Base-by-base conservation (phyloP, 2,888 invertebrate genomes). In the Phorcus lineatus region DNA sequence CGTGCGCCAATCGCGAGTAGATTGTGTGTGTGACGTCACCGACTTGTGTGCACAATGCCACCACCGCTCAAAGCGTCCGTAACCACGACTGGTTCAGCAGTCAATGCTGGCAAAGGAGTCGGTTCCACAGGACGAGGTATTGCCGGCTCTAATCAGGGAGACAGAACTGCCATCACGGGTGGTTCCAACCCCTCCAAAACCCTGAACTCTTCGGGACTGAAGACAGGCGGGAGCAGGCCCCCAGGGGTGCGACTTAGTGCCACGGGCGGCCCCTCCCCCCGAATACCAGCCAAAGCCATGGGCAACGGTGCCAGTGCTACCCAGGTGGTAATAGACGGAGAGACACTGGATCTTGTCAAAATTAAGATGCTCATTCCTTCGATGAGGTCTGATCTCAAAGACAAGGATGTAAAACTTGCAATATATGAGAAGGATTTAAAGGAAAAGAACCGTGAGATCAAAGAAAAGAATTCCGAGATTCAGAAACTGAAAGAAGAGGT, bases 401-500 rank as follows among this genome's bases (percentile, higher is more conserved):
- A 94, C 19, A 91, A 94, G 91, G 95, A 94, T 91, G 94, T 90
- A 88, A 93, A 92, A 90, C 93, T 94, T 80, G 93, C 94, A 79
- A 90, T 92, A 17, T 91, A 95, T 62, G 94, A 95, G 82, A 93
- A 94, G 0, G 95, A 96, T 89, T 92, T 95, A 80, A 92, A 93
- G 31, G 94, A 94, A 52, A 94, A 95, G 52, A 94, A 94, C 86
- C 94, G 95, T 86, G 93, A 94, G 80, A 94, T 96, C 80, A 91
- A 94, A 47, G 94, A 95, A 87, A 93, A 95, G 76, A 94, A 95
- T 88, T 92, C 95, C 78, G 96, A 96, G 92, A 94, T 96, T 75
- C 89, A 94, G 54, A 94, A 95, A 87, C 92, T 96, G 66, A 95
- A 95, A 90, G 94, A 95, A 78, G 96, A 96, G 93, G 95, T 96